Evolutionary conservation across 2,113 vertebrate species (phyloP).

Genomic region (Rhodinocichla rosea): DNA sequence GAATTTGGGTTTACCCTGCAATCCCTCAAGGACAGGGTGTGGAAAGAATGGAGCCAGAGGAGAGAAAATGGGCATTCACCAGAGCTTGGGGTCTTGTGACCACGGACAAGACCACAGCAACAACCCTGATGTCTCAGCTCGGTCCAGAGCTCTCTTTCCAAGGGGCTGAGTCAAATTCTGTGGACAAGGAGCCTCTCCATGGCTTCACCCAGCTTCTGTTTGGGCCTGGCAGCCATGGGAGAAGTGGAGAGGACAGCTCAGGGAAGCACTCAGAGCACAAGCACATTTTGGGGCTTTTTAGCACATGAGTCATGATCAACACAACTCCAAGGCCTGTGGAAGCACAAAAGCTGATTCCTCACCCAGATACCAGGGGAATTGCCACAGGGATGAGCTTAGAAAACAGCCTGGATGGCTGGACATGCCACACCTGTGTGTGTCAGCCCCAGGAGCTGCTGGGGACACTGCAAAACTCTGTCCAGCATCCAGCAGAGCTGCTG

Average conservation of each 20-base stretch:
- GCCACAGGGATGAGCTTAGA: neutral
- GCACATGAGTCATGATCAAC: neutral
- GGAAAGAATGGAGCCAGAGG: fast-evolving
- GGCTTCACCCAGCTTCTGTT: neutral
- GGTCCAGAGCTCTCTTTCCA: neutral
- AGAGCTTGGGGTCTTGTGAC: neutral
- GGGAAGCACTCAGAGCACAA: neutral
- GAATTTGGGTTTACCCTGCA: neutral
- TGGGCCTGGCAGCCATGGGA: neutral
- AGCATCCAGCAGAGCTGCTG: neutral
- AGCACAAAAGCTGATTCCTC: neutral
- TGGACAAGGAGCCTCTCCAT: neutral
- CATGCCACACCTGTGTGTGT: neutral
- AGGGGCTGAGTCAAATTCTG: neutral
- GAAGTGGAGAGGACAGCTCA: neutral
- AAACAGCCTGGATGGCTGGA: neutral
- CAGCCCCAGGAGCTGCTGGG: neutral
- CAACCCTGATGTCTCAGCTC: fast-evolving
- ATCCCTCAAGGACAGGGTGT: neutral
- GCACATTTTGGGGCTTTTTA: neutral
- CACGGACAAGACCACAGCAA: fast-evolving
- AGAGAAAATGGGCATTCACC: neutral
- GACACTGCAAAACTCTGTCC: neutral
- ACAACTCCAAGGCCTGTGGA: neutral
- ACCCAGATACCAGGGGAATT: neutral